phyloP scores from a whole-genome alignment of 2,797 vertebrate species.

The Buphagus erythrorhynchus region DNA sequence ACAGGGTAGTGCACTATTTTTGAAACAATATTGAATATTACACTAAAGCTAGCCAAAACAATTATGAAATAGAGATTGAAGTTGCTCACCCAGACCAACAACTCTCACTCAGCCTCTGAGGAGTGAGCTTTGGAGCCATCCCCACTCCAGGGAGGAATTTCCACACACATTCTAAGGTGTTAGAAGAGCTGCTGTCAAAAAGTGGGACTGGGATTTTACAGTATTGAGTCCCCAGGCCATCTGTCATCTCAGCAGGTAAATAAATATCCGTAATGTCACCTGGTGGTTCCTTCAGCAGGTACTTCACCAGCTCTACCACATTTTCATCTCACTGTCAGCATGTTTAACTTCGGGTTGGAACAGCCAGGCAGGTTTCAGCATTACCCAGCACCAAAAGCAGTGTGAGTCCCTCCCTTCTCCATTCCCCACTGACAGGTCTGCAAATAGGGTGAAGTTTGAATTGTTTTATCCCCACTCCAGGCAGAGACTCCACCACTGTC shows the following conservation, averaged over 20 bases:
- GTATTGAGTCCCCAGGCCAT: not conserved
- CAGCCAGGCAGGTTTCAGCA: not conserved
- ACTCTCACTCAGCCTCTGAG: not conserved
- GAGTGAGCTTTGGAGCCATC: not conserved
- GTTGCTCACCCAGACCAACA: not conserved
- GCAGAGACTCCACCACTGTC: not conserved
- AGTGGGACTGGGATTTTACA: not conserved
- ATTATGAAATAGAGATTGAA: not conserved
- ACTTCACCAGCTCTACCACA: not conserved
- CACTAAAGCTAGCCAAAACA: not conserved
- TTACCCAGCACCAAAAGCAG: not conserved
- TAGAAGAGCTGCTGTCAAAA: not conserved
- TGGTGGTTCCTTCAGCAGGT: not conserved
- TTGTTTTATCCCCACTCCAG: not conserved
- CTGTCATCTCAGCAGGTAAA: not conserved
- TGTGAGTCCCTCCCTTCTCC: no score
- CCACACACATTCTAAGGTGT: not conserved
- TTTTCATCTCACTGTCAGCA: not conserved
- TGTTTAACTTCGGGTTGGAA: not conserved
- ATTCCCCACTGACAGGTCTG: not conserved
- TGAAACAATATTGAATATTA: not conserved
- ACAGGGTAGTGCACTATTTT: not conserved
- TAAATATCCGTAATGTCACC: not conserved
- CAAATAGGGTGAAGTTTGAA: not conserved
- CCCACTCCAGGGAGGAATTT: not conserved